Evolutionary conservation across 2,113 vertebrate species (phyloP).

Genomic region (Apaloderma vittatum): DNA sequence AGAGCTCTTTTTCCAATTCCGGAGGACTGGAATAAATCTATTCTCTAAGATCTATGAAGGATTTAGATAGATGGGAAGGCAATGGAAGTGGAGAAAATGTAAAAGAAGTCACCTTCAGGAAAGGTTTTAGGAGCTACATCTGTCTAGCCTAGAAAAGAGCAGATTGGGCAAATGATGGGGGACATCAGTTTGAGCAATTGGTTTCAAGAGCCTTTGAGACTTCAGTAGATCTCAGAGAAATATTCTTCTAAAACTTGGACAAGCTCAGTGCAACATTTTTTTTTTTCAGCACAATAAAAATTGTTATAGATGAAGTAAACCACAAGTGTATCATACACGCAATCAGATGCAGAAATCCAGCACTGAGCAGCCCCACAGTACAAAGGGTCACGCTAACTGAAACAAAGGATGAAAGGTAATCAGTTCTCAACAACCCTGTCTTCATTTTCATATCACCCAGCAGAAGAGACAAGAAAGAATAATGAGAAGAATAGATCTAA

Average conservation of each 20-base stretch:
- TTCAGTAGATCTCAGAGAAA: background rate
- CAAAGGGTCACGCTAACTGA: background rate
- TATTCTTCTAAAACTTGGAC: background rate
- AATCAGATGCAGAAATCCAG: background rate
- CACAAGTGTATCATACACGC: background rate
- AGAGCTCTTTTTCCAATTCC: background rate
- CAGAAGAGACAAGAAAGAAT: background rate
- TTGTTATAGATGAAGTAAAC: background rate
- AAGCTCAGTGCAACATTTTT: background rate
- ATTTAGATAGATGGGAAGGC: background rate
- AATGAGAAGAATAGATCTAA: background rate
- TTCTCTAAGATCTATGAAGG: background rate
- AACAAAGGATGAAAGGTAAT: background rate
- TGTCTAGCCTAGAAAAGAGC: background rate
- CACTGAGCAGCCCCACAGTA: background rate
- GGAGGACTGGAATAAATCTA: background rate
- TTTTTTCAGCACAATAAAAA: background rate
- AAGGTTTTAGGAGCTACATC: background rate
- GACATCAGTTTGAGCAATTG: background rate
- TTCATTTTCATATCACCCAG: background rate
- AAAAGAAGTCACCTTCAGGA: background rate
- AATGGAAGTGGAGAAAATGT: background rate
- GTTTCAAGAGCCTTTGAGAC: background rate
- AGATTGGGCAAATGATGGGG: background rate
- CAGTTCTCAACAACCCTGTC: background rate